Percentiles rank a stretch among this genome's conserved stretches.
Conservation (phyloP, 2,888 invertebrate species). For the Thysanoteuthis rhombus region DNA sequence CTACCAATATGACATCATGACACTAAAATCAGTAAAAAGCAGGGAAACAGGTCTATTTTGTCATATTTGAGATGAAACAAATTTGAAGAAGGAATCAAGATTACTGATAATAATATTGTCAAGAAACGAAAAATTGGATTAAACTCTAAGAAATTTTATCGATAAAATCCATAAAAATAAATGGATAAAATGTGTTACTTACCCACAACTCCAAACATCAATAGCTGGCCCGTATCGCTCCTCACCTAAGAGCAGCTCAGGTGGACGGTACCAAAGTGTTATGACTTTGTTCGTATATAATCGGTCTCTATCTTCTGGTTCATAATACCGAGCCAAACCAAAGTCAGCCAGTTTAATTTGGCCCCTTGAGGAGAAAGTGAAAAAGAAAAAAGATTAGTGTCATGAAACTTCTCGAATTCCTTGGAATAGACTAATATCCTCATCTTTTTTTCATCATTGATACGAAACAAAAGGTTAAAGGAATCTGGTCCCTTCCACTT, state of each 20-base stretch:
- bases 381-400: neutral
- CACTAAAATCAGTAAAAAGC: too few species aligned
- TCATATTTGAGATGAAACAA: too few species aligned
- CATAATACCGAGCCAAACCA: slow-evolving; percentile 94
- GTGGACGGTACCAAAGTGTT: slow-evolving; percentile 98
- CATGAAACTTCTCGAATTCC: neutral
- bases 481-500: too few species aligned
- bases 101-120: too few species aligned
- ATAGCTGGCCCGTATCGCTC: slow-evolving; percentile 97
- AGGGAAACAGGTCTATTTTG: too few species aligned
- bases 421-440: too few species aligned
- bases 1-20: too few species aligned
- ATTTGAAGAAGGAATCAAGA: too few species aligned
- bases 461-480: too few species aligned
- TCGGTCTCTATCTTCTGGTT: slow-evolving; percentile 91
- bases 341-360: slow-evolving; percentile 99
- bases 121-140: too few species aligned
- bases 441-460: too few species aligned
- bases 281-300: slow-evolving; percentile 99
- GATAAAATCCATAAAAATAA: neutral
- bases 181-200: slow-evolving; percentile 39
- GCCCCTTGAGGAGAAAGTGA: slow-evolving; percentile 76
- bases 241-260: slow-evolving; percentile 94
- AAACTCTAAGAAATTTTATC: too few species aligned
- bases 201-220: slow-evolving; percentile 98